Evolutionary conservation across 2,113 vertebrate species (phyloP).

Genomic region (Baryphthengus martii): DNA sequence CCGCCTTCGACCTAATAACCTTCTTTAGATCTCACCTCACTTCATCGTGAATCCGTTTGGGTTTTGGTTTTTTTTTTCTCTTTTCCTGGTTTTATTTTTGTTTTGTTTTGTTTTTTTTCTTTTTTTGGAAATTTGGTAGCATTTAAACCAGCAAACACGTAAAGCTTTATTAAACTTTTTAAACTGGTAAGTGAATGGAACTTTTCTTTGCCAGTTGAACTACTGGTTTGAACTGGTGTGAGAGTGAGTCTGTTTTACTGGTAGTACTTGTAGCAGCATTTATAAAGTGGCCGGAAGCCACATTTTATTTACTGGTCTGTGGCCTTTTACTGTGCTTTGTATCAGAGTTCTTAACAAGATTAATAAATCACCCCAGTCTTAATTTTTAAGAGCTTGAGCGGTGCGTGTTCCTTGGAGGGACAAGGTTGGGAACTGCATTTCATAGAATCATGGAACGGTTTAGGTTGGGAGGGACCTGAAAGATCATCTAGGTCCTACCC

Average conservation of each 20-base stretch:
- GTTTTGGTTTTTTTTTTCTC: no score
- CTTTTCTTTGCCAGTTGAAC: slow-evolving; percentile 78
- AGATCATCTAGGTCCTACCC: no score
- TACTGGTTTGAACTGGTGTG: slow-evolving; percentile 65
- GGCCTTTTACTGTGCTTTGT: slow-evolving; percentile 97
- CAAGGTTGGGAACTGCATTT: not conserved
- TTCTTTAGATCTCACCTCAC: slow-evolving; percentile 63
- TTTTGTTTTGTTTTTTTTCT: no score
- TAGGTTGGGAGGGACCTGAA: no score
- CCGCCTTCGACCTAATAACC: slow-evolving; percentile 67
- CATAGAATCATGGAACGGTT: not conserved
- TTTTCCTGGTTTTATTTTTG: no score
- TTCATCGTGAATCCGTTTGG: slow-evolving; percentile 37
- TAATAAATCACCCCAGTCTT: slow-evolving; percentile 98
- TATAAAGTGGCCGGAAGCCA: slow-evolving; percentile 80
- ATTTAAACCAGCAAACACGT: slow-evolving; percentile 74
- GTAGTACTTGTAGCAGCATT: slow-evolving; percentile 76
- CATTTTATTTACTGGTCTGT: slow-evolving; percentile 86
- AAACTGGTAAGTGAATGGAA: slow-evolving; percentile 70
- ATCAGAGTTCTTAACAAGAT: slow-evolving; percentile 98
- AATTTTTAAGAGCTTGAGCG: slow-evolving; percentile 80
- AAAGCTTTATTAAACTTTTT: slow-evolving; percentile 76
- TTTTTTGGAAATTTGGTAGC: slow-evolving; percentile 71
- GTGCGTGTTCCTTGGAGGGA: slow-evolving; percentile 56
- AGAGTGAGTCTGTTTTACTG: slow-evolving; percentile 69